Conservation (phyloP, 2,113 vertebrate species). For the Mastomys natalensis region DNA sequence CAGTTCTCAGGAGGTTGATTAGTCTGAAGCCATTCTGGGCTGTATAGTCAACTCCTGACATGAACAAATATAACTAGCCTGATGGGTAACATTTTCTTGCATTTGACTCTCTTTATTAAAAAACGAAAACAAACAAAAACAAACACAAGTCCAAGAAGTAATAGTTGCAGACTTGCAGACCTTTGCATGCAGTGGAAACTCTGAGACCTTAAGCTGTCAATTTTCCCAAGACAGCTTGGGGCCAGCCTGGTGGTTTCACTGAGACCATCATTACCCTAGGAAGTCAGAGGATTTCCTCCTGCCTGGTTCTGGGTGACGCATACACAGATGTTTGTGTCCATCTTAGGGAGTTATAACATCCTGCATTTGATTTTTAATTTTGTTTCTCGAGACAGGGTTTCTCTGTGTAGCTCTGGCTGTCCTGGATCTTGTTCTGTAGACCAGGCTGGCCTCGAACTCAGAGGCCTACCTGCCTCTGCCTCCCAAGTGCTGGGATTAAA, state of each 20-base stretch:
- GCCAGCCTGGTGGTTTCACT: conserved; percentile 7
- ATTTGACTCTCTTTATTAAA: background rate
- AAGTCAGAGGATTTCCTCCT: background rate
- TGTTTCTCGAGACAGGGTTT: background rate
- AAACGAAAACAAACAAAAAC: background rate
- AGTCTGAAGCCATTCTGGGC: background rate
- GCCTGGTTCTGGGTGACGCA: background rate
- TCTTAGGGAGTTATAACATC: background rate
- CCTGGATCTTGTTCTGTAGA: background rate
- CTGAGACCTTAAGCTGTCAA: conserved; percentile 35
- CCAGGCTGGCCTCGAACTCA: background rate
- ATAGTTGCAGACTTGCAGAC: conserved; percentile 42
- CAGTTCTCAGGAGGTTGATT: background rate
- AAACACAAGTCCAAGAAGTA: conserved; percentile 18
- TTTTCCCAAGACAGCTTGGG: conserved; percentile 44
- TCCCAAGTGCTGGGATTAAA: background rate
- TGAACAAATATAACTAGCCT: background rate
- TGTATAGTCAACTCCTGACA: background rate
- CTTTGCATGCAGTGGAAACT: conserved; percentile 8
- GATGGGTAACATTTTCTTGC: background rate
- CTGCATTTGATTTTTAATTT: conserved; percentile 36
- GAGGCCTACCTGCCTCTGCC: background rate
- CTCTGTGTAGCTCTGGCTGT: background rate
- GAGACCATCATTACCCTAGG: conserved; percentile 41
- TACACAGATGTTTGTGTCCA: conserved; percentile 3